Evolutionary conservation across 2,888 invertebrate genomes (phyloP).

Genomic region (Cryptophagus acutangulus): DNA sequence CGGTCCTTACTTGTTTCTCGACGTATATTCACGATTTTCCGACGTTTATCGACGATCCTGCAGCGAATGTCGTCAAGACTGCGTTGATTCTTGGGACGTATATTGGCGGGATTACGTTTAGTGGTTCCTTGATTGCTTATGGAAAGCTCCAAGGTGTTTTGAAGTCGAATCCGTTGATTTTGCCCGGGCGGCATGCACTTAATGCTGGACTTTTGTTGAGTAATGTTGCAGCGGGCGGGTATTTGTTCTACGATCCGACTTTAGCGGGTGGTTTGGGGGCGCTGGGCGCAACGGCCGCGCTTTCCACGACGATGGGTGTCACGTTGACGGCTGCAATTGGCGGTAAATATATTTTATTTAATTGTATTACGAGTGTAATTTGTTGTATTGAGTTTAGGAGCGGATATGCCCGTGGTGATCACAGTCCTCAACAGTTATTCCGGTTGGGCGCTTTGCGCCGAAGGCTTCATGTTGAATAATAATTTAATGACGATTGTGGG

Average conservation of each 20-base stretch:
- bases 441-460: slow-evolving; percentile 90
- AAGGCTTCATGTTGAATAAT: slow-evolving; percentile 92
- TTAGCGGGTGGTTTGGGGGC: slow-evolving; percentile 66
- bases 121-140: slow-evolving; percentile 83
- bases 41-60: slow-evolving; percentile 74
- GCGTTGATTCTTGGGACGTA: slow-evolving; percentile 83
- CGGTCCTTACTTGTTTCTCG: slow-evolving; percentile 78
- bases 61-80: slow-evolving; percentile 74
- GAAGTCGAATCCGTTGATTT: slow-evolving; percentile 71
- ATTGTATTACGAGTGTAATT: slow-evolving; percentile 11
- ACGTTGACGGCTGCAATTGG: slow-evolving; percentile 87
- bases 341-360: slow-evolving; percentile 49
- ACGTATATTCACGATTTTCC: slow-evolving; percentile 82
- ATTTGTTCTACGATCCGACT: slow-evolving; percentile 61
- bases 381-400: slow-evolving; percentile 54
- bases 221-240: slow-evolving; percentile 70
- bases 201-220: slow-evolving; percentile 65
- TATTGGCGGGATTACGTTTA: slow-evolving; percentile 87
- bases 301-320: slow-evolving; percentile 78
- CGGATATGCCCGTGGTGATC: slow-evolving; percentile 91
- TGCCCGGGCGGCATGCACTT: slow-evolving; percentile 77
- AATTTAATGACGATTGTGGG: slow-evolving; percentile 89
- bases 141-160: slow-evolving; percentile 82
- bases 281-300: slow-evolving; percentile 68
- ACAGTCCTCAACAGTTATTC: slow-evolving; percentile 90